These are phyloP conservation scores for Onychomys arenicola DNA, from an alignment of 2,797 vertebrate species.

Conservation along the genomic window DNA sequence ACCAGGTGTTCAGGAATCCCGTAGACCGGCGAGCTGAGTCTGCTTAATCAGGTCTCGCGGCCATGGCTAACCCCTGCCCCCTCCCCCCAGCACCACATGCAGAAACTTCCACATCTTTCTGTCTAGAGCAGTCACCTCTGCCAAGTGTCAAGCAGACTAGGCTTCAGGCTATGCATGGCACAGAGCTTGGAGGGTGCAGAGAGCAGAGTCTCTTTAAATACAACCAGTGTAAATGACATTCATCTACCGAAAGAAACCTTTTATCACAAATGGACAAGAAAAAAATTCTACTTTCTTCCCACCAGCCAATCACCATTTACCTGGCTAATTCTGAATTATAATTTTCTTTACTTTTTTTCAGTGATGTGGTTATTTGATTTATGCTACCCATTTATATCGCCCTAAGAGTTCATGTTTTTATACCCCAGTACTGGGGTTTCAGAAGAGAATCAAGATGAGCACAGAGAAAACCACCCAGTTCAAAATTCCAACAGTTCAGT, in stretches of 20 bases:
- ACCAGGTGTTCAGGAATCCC: slow-evolving; percentile 38
- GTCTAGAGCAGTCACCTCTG: not conserved
- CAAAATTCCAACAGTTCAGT: not conserved
- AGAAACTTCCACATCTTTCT: slow-evolving; percentile 36
- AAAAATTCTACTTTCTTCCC: slow-evolving; percentile 52
- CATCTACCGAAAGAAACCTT: slow-evolving; percentile 38
- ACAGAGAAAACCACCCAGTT: not conserved
- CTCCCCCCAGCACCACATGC: not conserved
- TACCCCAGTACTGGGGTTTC: not conserved
- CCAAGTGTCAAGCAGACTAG: not conserved
- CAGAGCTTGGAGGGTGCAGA: not conserved
- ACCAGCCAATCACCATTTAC: not conserved
- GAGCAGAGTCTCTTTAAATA: slow-evolving; percentile 31
- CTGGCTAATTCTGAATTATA: slow-evolving; percentile 19
- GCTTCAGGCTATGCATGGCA: not conserved
- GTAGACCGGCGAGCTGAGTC: not conserved
- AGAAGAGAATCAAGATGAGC: not conserved
- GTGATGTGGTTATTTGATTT: not conserved
- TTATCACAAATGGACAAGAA: not conserved
- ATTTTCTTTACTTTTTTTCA: not conserved
- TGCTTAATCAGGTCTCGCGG: slow-evolving; percentile 31
- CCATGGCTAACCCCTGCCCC: not conserved
- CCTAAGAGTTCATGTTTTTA: not conserved
- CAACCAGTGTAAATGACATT: not conserved
- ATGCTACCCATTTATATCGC: not conserved